Conservation (phyloP, 2,797 vertebrate species). For the Sebastes paucispinis region DNA sequence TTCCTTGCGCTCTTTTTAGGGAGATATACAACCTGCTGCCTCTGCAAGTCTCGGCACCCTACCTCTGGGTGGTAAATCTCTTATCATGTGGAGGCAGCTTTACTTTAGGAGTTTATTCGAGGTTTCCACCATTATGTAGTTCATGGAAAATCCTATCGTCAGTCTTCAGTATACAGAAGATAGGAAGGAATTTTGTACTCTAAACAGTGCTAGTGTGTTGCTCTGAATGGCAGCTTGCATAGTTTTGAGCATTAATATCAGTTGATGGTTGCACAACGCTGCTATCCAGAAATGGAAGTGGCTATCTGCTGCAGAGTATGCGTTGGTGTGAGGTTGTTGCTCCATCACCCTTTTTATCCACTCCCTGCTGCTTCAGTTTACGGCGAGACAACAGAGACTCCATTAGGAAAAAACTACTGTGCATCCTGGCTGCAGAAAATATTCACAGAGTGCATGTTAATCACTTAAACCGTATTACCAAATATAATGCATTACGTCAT, state of each 20-base stretch:
- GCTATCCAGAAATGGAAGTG: slow-evolving; percentile 19
- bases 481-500: neutral
- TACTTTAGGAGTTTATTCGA: neutral
- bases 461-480: neutral
- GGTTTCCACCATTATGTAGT: neutral
- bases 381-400: neutral
- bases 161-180: slow-evolving; percentile 32
- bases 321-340: slow-evolving; percentile 12
- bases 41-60: too few species aligned
- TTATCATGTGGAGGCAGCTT: neutral
- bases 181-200: slow-evolving; percentile 4
- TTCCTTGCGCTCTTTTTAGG: too few species aligned
- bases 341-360: slow-evolving; percentile 15
- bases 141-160: slow-evolving; percentile 3
- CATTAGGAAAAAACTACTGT: slow-evolving; percentile 29
- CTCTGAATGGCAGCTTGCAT: slow-evolving; percentile 1
- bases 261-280: slow-evolving; percentile 45
- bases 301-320: slow-evolving; percentile 19
- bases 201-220: neutral
- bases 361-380: slow-evolving; percentile 22
- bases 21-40: too few species aligned
- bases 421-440: slow-evolving; percentile 15
- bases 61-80: too few species aligned
- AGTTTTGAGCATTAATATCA: slow-evolving; percentile 39
- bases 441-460: neutral